Evolutionary conservation across 2,888 invertebrate genomes (phyloP), one percentile per base, ranked within the genome.

Genomic region (Epicampocera succincta): DNA sequence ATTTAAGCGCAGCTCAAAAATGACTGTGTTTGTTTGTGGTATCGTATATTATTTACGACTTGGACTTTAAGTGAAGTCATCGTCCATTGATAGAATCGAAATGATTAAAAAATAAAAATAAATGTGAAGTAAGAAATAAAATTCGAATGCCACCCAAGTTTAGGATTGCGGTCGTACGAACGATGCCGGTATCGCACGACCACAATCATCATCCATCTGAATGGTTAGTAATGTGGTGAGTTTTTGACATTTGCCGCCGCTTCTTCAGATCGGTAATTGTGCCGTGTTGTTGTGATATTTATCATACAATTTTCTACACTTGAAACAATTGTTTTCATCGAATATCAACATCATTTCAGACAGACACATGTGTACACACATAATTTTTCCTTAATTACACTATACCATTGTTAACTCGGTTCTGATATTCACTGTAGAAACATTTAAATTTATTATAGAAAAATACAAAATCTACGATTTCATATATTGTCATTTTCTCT

Each of bases 91-190:
- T 73, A 61, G 72, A 68, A 75, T 68, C 17, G 42, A 66, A 56
- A 63, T 77, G 69, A 66, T 78, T 58, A 66, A 75, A 52, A 68
- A 78, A 66, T 33, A 33, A 17, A 66, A 63, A 63, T 40, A 52
- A 29, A 48, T 71, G 42, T 38, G 60, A 74, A 74, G 54, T 71
- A 79, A 80, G 83, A 83, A 83, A 76, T 79, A 71, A 74, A 78
- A 71, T 79, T 77, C 73, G 74, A 66, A 77, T 83, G 68, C 84
- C 84, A 84, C 84, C 84, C 84, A 84, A 78, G 83, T 66, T 75
- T 72, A 52, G 75, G 60, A 52, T 71, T 80, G 82, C 66, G 76
- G 50, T 65, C 65, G 48, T 66, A 58, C 65, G 13, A 21, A 48
- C 15, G 48, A 21, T 65, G 73, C 42, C 54, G 54, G 68, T 40